Evolutionary conservation across 2,888 invertebrate genomes (phyloP), one percentile per base, ranked within the genome.

Genomic region (Leptinotarsa tumamoca): DNA sequence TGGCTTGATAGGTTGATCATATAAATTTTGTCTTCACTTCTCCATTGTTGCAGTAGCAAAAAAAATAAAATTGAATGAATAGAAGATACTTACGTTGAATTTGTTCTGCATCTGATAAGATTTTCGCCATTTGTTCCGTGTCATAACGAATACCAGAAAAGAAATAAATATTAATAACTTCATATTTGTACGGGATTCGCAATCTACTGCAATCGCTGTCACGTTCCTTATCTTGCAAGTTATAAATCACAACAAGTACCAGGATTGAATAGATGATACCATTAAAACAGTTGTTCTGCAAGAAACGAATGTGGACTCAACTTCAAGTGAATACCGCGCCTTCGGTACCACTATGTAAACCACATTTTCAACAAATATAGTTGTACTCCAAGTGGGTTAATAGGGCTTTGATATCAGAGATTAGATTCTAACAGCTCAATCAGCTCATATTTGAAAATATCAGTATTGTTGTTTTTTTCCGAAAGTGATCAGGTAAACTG

Each of bases 101-200:
- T 21, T 15, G 58, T 18, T 63, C n/a, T 63, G 14, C 33, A 63
- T 61, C 27, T 23, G 63, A 63, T 63, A 33, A 63, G 3, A 63
- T 63, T 63, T 63, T 43, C 13, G 13, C 63, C n/a, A 63, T 63
- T 58, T 23, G 43, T 63, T 43, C 14, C 33, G 14, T 43, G 43
- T 33, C 33, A n/a, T 5, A 61, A 23, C 15, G 43, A n/a, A 63
- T 27, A 63, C 33, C 63, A 63, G 43, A 63, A 63, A 27, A 63
- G 63, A 43, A 33, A 63, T 63, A 63, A 63, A 63, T 63, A 63
- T 63, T 63, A 63, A 63, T 63, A 63, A 63, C 63, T 17, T 63
- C 33, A 63, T 63, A 63, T 63, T 43, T 63, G 43, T 63, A 63
- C 63, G 33, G 63, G 43, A 63, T n/a, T 61, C 63, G 17, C 43